These are phyloP conservation scores for Pollimyrus isidori DNA, from an alignment of 2,113 vertebrate genomes.

Conservation along the genomic window DNA sequence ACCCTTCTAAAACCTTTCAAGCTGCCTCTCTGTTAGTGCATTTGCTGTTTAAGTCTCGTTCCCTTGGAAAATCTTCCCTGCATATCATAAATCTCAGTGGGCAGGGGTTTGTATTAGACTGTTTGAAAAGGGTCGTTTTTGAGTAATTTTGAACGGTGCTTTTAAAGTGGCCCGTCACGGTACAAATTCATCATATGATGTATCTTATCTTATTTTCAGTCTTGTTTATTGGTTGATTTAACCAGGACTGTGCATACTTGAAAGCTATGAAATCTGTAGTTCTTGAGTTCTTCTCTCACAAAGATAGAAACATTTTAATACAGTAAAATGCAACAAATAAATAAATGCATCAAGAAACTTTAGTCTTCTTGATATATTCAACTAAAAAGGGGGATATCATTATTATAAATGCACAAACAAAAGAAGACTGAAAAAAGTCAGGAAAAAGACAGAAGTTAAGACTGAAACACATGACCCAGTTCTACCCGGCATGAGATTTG, in stretches of 20 bases:
- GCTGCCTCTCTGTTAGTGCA: neutral
- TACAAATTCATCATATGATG: neutral
- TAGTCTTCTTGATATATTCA: neutral
- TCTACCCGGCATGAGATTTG: neutral
- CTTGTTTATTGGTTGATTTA: neutral
- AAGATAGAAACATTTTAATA: neutral
- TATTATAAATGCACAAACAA: neutral
- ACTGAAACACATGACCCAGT: neutral
- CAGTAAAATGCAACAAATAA: neutral
- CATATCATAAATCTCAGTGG: neutral
- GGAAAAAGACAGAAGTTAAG: neutral
- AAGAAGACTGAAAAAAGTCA: neutral
- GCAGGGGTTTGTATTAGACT: neutral
- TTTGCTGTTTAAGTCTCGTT: neutral
- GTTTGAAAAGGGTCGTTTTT: neutral
- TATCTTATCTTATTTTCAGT: neutral
- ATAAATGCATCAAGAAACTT: neutral
- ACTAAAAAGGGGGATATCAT: neutral
- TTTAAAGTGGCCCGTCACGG: neutral
- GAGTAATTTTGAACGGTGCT: neutral
- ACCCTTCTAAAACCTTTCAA: neutral
- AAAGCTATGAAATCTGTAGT: neutral
- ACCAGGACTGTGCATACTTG: neutral
- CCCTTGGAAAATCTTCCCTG: neutral
- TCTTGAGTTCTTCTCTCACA: neutral